Percentiles rank a stretch among this genome's conserved stretches.
Conservation (phyloP, 2,113 vertebrate genomes). For the Malurus melanocephalus region DNA sequence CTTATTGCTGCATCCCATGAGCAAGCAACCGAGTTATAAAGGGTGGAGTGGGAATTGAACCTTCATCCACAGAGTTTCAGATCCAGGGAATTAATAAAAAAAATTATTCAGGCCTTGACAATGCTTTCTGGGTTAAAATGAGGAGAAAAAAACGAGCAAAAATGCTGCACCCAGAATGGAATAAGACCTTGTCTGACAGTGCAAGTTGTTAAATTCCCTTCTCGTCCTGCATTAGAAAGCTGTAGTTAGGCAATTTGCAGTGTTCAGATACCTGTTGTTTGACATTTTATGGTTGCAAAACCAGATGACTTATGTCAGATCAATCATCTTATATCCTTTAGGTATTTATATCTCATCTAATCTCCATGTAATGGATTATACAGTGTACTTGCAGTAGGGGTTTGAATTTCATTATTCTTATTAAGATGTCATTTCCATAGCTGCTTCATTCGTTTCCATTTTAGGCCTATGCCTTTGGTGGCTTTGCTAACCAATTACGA, state of each 20-base stretch:
- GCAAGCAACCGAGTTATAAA: not conserved
- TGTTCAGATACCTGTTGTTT: not conserved
- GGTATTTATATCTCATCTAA: constrained; percentile 51
- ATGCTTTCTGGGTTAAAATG: not conserved
- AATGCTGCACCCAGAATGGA: not conserved
- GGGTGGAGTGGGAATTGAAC: not conserved
- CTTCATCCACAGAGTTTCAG: not conserved
- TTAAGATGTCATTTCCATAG: constrained; percentile 55
- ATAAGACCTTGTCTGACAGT: not conserved
- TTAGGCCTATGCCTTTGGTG: constrained; percentile 19
- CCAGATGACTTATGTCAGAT: constrained; percentile 10
- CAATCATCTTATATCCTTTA: constrained; percentile 49
- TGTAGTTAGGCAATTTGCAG: not conserved
- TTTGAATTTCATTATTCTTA: constrained; percentile 61
- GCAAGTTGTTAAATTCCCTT: not conserved
- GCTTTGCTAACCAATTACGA: constrained; percentile 35
- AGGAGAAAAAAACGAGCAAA: not conserved
- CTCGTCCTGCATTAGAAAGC: not conserved
- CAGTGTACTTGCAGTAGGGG: not conserved
- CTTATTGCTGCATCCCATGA: not conserved
- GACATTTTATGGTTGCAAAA: constrained; percentile 23
- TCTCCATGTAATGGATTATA: constrained; percentile 43
- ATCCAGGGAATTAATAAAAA: not conserved
- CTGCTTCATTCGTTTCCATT: constrained; percentile 46
- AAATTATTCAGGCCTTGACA: not conserved